Base-by-base conservation (phyloP, 2,888 invertebrate species). In the Ochlodes sylvanus region DNA sequence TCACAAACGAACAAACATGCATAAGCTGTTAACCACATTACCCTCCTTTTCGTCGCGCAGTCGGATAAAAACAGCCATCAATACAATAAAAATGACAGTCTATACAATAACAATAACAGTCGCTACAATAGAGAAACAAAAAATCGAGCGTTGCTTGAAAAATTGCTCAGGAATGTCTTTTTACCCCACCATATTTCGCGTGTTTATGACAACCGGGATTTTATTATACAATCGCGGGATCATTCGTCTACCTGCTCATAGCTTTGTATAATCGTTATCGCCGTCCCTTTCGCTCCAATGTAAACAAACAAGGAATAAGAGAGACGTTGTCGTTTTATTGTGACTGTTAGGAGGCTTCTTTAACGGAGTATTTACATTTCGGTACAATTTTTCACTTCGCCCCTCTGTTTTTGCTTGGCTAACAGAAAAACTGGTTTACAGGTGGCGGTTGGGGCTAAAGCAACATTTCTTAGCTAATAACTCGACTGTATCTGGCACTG, bases 161-260 rank as follows among this genome's bases (percentile, higher is more conserved):
- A 75, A 72, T 70, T 67, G 67, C 64, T 21, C 56, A 62, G 70
- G 65, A 69, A 70, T 69, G 60, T 69, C 68, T 69, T 72, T 72
- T 71, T 73, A 71, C 65, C 67, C 15, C 44, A 64, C 64, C 19
- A 58, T 64, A 71, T 72, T 75, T 74, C 72, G 74, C 69, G 41
- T 73, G 75, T 74, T 75, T 77, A 76, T 75, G 72, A 74, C 73
- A 71, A 71, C 69, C 73, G 72, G 75, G 76, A 74, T 76, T 78
- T 78, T 76, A 77, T 79, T 76, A 74, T 69, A 69, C 66, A 72
- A 75, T 75, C 73, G 73, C 70, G 66, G 71, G 70, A 74, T 75
- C 74, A 73, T 72, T 72, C 70, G 38, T 66, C 67, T 66, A 67
- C 56, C 70, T 63, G 63, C 69, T 69, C 68, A 63, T 63, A 63